Conservation (phyloP, 2,888 invertebrate species). For the Tribolium freemani region DNA sequence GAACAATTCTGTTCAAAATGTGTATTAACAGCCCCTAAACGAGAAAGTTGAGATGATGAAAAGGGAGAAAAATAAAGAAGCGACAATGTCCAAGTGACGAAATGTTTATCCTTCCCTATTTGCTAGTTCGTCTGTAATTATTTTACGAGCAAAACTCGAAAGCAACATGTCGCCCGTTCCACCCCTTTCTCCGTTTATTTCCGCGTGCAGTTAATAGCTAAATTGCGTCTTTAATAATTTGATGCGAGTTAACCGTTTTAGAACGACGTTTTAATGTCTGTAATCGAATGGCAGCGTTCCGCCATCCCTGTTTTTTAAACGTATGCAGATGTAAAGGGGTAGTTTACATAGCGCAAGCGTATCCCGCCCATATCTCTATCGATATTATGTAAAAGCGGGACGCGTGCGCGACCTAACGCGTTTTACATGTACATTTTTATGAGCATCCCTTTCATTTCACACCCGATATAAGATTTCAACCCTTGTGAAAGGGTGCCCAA, state of each 20-base stretch:
- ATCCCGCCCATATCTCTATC: constrained; percentile 67
- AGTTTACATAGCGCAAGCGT: constrained; percentile 64
- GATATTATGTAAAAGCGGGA: constrained; percentile 67
- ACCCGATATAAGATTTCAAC: constrained; percentile 64
- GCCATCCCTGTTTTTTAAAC: constrained; percentile 61
- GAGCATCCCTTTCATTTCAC: constrained; percentile 62
- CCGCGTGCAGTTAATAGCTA: constrained; percentile 29
- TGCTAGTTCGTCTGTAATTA: neutral
- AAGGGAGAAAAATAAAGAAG: neutral
- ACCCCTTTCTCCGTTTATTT: constrained; percentile 2
- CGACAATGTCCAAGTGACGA: neutral
- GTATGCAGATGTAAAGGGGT: constrained; percentile 66
- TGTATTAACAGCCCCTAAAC: neutral
- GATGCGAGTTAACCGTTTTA: constrained; percentile 1
- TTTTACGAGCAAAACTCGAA: neutral
- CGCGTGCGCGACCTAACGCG: constrained; percentile 66
- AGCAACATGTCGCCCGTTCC: neutral
- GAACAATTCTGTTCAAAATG: too few species aligned
- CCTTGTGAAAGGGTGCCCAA: constrained; percentile 64
- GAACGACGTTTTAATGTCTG: constrained; percentile 11
- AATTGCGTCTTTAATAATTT: constrained; percentile 29
- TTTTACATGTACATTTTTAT: constrained; percentile 68
- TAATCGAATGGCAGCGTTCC: constrained; percentile 42
- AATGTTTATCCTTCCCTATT: neutral
- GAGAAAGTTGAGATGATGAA: neutral